A percentile compares a stretch with the other conserved stretches of the same genome.
phyloP scores from a whole-genome alignment of 2,797 vertebrate genomes.

The Periophthalmus magnuspinnatus region DNA sequence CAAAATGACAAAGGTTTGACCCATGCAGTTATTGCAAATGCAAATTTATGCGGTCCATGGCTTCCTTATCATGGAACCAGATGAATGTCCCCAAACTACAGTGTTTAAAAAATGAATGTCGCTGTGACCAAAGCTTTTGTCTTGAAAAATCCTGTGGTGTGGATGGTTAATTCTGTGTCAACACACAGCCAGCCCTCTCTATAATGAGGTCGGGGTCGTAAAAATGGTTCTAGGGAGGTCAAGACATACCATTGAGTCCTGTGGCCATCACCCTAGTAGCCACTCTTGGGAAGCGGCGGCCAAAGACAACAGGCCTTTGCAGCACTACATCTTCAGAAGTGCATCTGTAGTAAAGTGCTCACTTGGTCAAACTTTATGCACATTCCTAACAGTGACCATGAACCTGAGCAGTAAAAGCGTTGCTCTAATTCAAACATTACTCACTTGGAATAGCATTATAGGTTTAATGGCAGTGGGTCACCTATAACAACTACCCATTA shows the following conservation, averaged over 20 bases:
- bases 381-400: constrained; percentile 43
- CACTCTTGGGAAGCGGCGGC: constrained; percentile 41
- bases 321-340: constrained; percentile 55
- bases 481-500: constrained; percentile 16
- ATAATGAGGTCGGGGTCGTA: constrained; percentile 61
- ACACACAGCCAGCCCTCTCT: constrained; percentile 57
- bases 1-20: not conserved
- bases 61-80: not conserved
- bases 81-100: not conserved
- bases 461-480: constrained; percentile 15
- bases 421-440: constrained; percentile 24
- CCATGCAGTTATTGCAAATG: not conserved
- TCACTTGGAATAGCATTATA: constrained; percentile 8
- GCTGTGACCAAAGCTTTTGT: constrained; percentile 18
- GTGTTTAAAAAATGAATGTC: constrained; percentile 8
- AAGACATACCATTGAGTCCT: constrained; percentile 69
- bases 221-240: constrained; percentile 68
- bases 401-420: constrained; percentile 25
- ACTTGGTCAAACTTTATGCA: constrained; percentile 48
- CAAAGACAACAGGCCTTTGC: constrained; percentile 55
- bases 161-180: constrained; percentile 61
- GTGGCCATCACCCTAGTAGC: constrained; percentile 70
- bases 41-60: not conserved
- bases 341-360: constrained; percentile 52
- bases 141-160: constrained; percentile 41